Evolutionary conservation across 2,888 invertebrate species (phyloP), one percentile per base, ranked within the genome.

Genomic region (Steromphala cineraria): DNA sequence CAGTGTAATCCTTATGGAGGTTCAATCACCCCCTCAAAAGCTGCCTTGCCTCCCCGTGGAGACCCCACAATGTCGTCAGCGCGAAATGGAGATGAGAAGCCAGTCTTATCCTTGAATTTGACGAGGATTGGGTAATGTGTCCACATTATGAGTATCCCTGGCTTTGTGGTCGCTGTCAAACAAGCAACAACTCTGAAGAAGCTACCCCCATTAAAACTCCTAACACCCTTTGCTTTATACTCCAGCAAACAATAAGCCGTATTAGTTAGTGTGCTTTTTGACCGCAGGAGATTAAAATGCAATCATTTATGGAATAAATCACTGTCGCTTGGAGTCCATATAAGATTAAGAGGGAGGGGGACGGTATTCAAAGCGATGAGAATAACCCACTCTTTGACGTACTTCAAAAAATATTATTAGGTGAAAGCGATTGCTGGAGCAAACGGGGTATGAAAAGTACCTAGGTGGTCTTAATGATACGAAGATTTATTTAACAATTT

Each of bases 321-420:
- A 76, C 76, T 76, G 76, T 76, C 76, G 76, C 55, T 76, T 55
- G n/a, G 53, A 55, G 55, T 76, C 55, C 76, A 76, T 76, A 76
- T 53, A 21, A n/a, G 55, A 17, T 24, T 55, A 40, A 15, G 24
- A n/a, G 55, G 28, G 17, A 19, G n/a, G n/a, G 17, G 40, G 31
- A 71, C n/a, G 36, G 40, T 71, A 71, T 17, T 36, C 40, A 67
- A 71, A 17, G 36, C 36, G 40, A 36, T 36, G 19, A 71, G 31
- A 71, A 36, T 71, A 71, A 71, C 28, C 71, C 71, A 71, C 71
- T 71, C 71, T 17, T 40, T 71, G 31, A 40, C 71, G 71, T 71
- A 36, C 71, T 71, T 71, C 71, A 71, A 71, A 40, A 71, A 71
- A n/a, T 71, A 71, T 71, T 71, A 71, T 71, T 71, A 71, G 71